Base-by-base conservation (phyloP, 2,888 invertebrate genomes). In the Polyploca ridens region DNA sequence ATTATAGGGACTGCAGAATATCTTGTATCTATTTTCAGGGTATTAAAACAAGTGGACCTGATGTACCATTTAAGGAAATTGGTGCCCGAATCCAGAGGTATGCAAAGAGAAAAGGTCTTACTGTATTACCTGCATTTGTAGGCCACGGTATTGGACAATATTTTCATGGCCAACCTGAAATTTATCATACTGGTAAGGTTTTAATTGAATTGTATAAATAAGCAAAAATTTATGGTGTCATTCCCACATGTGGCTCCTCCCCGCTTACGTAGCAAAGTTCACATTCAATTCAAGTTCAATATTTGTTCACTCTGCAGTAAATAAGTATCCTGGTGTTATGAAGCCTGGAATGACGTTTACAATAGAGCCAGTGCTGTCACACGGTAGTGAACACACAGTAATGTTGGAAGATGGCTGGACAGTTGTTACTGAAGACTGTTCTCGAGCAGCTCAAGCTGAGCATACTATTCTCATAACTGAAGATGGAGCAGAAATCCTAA, bases 101-200 rank as follows among this genome's bases (percentile, higher is more conserved):
- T 71, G 97, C 98, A 0, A 91, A 91, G 67, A 89, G 92, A 67
- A 88, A 95, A 64, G 95, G 96, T 0, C 95, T 96, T 58, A 95
- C 94, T 49, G 95, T 98, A 1, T 91, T 99, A 62, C 97, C 97
- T 5, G 95, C 96, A 5, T 97, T 99, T 84, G 95, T 96, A 68
- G 99, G 99, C 0, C 99, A 99, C 90, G 99, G 99, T 0, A 98
- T 99, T 74, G 99, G 99, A 0, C 91, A 94, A 69, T 98, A 98
- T 86, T 99, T 99, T 85, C 99, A 99, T 92, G 98, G 98, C 0
- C 97, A 97, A 1, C 99, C 99, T 2, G 97, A 98, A 82, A 97
- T 99, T 77, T 96, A 95, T 77, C 99, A 99, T 86, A 96, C 96
- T 77, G 94, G 98, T 98, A 94, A 93, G 94, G 13, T 13, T 41